A percentile compares a stretch with the other conserved stretches of the same genome.
These are phyloP conservation scores for Chloroceryle aenea DNA, from an alignment of 2,113 vertebrate species.

Conservation along the genomic window DNA sequence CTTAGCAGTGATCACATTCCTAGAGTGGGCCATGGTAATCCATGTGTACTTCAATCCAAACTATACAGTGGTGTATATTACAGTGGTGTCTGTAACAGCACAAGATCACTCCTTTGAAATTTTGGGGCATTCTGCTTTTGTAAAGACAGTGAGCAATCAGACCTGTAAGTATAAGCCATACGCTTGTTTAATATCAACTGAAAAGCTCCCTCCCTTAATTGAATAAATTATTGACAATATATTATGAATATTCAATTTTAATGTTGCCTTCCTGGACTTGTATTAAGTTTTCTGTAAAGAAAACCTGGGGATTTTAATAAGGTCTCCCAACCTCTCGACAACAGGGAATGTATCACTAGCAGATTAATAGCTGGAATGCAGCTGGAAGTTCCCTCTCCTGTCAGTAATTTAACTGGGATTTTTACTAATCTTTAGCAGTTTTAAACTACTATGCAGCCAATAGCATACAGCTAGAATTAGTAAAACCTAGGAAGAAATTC, in stretches of 20 bases:
- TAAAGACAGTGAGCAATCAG: not conserved
- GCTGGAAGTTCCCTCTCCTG: not conserved
- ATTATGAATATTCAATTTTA: not conserved
- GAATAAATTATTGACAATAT: not conserved
- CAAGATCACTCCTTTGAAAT: not conserved
- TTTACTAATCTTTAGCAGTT: conserved; percentile 43
- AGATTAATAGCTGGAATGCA: conserved; percentile 9
- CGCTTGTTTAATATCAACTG: not conserved
- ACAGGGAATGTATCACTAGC: conserved; percentile 28
- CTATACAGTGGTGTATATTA: not conserved
- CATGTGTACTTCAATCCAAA: not conserved
- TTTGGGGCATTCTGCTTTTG: not conserved
- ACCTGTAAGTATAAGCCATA: not conserved
- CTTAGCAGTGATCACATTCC: not conserved
- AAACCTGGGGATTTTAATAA: not conserved
- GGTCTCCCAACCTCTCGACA: not conserved
- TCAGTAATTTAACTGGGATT: conserved; percentile 23
- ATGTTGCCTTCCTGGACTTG: not conserved
- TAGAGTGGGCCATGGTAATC: not conserved
- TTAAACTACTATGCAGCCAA: conserved; percentile 7
- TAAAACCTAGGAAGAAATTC: conserved; percentile 51
- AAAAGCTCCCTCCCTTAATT: not conserved
- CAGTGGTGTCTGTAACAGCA: not conserved
- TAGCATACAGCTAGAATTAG: conserved; percentile 27
- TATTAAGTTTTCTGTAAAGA: not conserved